A percentile compares a stretch with the other conserved stretches of the same genome.
These are phyloP conservation scores for Periplaneta americana DNA, from an alignment of 1,140 invertebrate genomes.

Conservation along the genomic window DNA sequence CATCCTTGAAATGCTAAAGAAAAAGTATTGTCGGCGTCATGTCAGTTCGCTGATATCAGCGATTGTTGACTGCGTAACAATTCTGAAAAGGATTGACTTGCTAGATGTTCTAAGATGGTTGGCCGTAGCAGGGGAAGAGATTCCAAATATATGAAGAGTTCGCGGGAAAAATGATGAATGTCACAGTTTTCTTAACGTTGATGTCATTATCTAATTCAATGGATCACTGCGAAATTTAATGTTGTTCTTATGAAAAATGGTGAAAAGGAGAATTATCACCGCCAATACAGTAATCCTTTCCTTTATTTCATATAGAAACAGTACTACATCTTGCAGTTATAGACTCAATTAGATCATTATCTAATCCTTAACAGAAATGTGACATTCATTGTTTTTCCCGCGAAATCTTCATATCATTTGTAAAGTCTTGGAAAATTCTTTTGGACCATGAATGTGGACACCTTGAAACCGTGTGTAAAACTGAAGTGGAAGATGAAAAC, in stretches of 20 bases:
- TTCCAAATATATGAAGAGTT: conserved; percentile 14
- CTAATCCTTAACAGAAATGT: too few relatives aligned
- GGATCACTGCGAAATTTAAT: too few relatives aligned
- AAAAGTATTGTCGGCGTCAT: conserved; percentile 8
- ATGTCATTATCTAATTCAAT: too few relatives aligned
- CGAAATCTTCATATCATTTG: conserved; percentile 16
- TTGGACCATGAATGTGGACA: background rate
- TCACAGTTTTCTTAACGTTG: too few relatives aligned
- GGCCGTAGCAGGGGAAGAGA: conserved; percentile 23
- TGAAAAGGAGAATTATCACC: too few relatives aligned
- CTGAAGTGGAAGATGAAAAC: conserved; percentile 1
- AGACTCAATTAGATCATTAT: too few relatives aligned
- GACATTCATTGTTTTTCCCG: too few relatives aligned
- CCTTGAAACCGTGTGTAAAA: conserved; percentile 5
- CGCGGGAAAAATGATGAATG: too few relatives aligned
- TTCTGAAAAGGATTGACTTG: conserved; percentile 24
- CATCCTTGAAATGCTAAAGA: conserved; percentile 18
- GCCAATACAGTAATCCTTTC: too few relatives aligned
- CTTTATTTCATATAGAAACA: too few relatives aligned
- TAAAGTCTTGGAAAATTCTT: conserved; percentile 21
- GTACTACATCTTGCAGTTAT: too few relatives aligned
- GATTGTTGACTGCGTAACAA: conserved; percentile 11
- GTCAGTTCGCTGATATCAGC: background rate
- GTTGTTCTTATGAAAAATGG: too few relatives aligned
- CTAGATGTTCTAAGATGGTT: conserved; percentile 24